Percentiles rank a stretch among this genome's conserved stretches.
Evolutionary conservation across 2,113 vertebrate species (phyloP).

Genomic region (Motacilla alba): DNA sequence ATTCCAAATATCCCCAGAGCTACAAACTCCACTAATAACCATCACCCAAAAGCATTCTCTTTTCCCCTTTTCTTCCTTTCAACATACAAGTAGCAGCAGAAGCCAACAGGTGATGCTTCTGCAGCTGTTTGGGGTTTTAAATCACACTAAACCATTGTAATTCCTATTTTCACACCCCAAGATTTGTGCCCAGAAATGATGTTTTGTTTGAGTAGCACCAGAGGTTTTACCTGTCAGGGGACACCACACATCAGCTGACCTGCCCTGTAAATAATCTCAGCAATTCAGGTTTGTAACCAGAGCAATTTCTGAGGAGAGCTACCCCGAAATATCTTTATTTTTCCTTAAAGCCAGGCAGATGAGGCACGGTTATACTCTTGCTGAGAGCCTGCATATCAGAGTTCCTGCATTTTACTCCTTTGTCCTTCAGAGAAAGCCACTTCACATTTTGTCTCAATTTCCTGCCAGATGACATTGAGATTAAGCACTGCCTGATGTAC

Average conservation of each 20-base stretch:
- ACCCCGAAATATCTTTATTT: neutral
- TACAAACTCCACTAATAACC: neutral
- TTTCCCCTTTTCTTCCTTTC: neutral
- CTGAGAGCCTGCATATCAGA: neutral
- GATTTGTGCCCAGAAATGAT: neutral
- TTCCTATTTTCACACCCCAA: neutral
- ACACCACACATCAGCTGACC: neutral
- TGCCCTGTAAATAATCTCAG: neutral
- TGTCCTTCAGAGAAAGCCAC: neutral
- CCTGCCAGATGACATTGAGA: neutral
- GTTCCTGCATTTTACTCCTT: neutral
- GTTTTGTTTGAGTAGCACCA: neutral
- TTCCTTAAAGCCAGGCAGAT: neutral
- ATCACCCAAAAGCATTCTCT: neutral
- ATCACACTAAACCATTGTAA: rapidly evolving
- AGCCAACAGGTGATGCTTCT: neutral
- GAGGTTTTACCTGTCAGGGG: neutral
- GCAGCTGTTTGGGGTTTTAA: neutral
- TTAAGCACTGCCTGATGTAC: neutral
- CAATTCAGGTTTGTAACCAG: neutral
- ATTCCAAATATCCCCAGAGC: neutral
- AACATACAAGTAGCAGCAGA: neutral
- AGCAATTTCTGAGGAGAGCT: rapidly evolving
- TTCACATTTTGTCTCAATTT: neutral
- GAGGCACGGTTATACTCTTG: neutral